Percentiles rank a stretch among this genome's conserved stretches.
phyloP scores from a whole-genome alignment of 2,888 invertebrate species.

The Aporophyla nigra region DNA sequence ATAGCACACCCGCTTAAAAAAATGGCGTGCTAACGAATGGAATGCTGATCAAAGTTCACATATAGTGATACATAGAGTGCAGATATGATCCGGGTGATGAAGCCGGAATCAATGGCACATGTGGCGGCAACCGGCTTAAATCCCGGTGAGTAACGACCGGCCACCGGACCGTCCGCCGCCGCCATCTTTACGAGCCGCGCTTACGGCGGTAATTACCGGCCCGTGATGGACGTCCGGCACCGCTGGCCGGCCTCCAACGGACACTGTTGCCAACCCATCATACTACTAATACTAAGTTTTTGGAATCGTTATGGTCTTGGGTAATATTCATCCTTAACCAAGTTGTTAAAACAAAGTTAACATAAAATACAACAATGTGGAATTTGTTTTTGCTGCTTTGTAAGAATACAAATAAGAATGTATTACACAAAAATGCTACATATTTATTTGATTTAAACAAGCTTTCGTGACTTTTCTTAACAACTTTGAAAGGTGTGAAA shows the following conservation, averaged over 20 bases:
- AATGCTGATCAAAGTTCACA: slow-evolving; percentile 8
- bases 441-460: background rate
- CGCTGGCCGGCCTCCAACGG: slow-evolving; percentile 63
- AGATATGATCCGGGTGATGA: slow-evolving; percentile 56
- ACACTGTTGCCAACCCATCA: slow-evolving; percentile 56
- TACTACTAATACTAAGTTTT: slow-evolving; percentile 45
- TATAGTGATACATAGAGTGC: slow-evolving; percentile 35
- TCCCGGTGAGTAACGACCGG: slow-evolving; percentile 55
- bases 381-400: background rate
- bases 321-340: background rate
- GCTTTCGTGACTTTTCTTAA: no score
- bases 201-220: slow-evolving; percentile 64
- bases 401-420: background rate
- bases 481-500: background rate
- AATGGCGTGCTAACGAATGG: background rate
- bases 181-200: slow-evolving; percentile 65
- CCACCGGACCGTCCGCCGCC: slow-evolving; percentile 23
- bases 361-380: background rate
- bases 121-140: slow-evolving; percentile 49
- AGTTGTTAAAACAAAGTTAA: slow-evolving; percentile 4
- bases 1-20: background rate
- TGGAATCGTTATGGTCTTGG: background rate
- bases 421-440: background rate
- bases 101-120: slow-evolving; percentile 51
- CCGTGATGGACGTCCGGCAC: slow-evolving; percentile 64